Evolutionary conservation across 2,888 invertebrate genomes (phyloP), one percentile per base, ranked within the genome.

Genomic region (Mechanitis messenoides): DNA sequence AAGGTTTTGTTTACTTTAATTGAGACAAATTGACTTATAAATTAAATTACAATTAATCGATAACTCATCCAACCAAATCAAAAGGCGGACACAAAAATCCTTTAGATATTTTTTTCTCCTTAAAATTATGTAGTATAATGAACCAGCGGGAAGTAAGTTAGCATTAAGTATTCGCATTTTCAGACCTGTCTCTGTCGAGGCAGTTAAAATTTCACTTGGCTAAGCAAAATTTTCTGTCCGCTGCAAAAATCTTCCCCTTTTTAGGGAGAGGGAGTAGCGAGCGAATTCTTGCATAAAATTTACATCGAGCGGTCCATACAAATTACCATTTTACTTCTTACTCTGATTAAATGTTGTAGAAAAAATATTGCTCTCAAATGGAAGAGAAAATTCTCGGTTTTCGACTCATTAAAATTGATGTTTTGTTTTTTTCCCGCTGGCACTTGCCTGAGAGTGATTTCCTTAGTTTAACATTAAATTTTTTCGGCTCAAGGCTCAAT

Each of bases 341-440:
- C 87, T 87, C 87, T 89, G 89, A 90, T 90, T 90, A 89, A 89
- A 90, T 88, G 89, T 88, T 87, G 85, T 87, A 90, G 89, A 90
- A 90, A 89, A 90, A 88, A 88, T 88, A 88, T 88, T 88, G 88
- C 84, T 82, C 80, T 83, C 84, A 87, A 89, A 88, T 87, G 87
- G 85, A 82, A 83, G 80, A 84, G 88, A 87, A 88, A 85, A 86
- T 87, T 84, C 83, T 84, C 80, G 85, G 85, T 86, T 88, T 87
- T 85, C 78, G 83, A 85, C 84, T 87, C 87, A 87, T 87, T 87
- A 87, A 87, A 87, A 87, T 86, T 86, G 82, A 84, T 85, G 85
- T 85, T 85, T 81, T 83, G 80, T 81, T 83, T 83, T 83, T 82
- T 81, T 76, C 64, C 64, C 71, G 72, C 68, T 71, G 57, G 68